Evolutionary conservation across 30 jellyfish, hydroid and myxozoan species (phyloP), one percentile per base, ranked within the genome.

Genomic region (Cassiopea xamachana): DNA sequence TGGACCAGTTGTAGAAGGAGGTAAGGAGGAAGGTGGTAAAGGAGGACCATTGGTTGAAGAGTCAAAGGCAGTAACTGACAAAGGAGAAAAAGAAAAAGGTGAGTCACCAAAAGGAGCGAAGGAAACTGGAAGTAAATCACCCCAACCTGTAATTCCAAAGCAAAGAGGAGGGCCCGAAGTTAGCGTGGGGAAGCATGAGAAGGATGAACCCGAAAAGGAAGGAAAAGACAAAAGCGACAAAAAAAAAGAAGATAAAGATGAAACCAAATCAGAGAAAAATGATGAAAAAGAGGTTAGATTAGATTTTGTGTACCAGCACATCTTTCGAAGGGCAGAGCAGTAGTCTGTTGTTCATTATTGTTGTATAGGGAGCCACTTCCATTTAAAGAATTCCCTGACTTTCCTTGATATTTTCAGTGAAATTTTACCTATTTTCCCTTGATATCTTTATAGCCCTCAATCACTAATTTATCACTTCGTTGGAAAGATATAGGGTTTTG

Each of bases 151-250:
- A 5, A 89, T 90, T 14, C 97, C 97, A 55, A 86, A 89, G 64
- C 97, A 94, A 77, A 81, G 98, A 70, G 98, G 98, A 17, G 98
- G 96, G 14, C 98, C 98, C 2, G 98, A 92, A 9, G 50, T 77
- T 18, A 91, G 97, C 81, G 79, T 82, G 12, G 95, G 95, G 17
- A 84, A 83, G 46, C 73, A 80, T 59, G 90, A 69, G 17, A 77
- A 82, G 17, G 83, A 47, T 15, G 78, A 75, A 47, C 17, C 75
- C 6, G 73, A 59, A 46, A 77, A 77, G 46, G 85, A 48, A 49
- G 86, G 48, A 48, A 89, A 75, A 46, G 73, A 17, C 13, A 81
- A 72, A 45, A 85, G 61, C 46, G 45, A 69, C 0, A 69, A 82
- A 47, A 85, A 17, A 76, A 48, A 19, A 0, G 70, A 87, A 48